A percentile compares a stretch with the other conserved stretches of the same genome.
Evolutionary conservation across 2,113 vertebrate genomes (phyloP).

Genomic region (Rhabdomys dilectus): DNA sequence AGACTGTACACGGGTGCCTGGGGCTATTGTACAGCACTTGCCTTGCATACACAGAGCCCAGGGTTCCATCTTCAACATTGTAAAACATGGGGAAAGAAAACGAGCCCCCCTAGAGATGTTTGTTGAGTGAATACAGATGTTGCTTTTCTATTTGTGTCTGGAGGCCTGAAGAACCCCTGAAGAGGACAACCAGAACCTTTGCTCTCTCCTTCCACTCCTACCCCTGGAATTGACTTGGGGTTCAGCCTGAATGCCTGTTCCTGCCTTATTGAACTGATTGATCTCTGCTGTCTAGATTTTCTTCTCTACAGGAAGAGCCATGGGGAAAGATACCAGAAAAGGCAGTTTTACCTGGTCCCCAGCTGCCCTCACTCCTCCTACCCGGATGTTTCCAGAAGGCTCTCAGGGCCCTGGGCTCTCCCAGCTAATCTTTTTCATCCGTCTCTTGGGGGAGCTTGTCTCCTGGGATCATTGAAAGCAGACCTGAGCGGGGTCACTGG

Average conservation of each 20-base stretch:
- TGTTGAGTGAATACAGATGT: fast-evolving
- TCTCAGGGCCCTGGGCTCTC: neutral
- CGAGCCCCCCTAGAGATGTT: neutral
- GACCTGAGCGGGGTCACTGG: neutral
- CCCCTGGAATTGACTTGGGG: no score
- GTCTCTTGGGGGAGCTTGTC: neutral
- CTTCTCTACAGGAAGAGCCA: neutral
- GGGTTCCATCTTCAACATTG: neutral
- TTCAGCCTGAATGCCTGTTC: neutral
- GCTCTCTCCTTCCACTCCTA: no score
- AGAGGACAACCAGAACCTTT: neutral
- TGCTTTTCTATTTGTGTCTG: neutral
- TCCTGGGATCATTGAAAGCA: neutral
- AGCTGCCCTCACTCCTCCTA: neutral
- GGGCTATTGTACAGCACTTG: no score
- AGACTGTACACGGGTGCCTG: neutral
- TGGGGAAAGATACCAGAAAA: neutral
- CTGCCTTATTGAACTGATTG: neutral
- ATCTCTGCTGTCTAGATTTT: neutral
- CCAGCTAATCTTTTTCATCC: neutral
- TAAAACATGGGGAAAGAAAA: neutral
- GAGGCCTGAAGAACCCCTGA: fast-evolving
- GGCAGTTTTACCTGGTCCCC: neutral
- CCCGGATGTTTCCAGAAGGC: neutral
- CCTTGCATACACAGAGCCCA: neutral